Conservation (phyloP, 2,888 invertebrate species). For the Drosophila aldrichi region DNA sequence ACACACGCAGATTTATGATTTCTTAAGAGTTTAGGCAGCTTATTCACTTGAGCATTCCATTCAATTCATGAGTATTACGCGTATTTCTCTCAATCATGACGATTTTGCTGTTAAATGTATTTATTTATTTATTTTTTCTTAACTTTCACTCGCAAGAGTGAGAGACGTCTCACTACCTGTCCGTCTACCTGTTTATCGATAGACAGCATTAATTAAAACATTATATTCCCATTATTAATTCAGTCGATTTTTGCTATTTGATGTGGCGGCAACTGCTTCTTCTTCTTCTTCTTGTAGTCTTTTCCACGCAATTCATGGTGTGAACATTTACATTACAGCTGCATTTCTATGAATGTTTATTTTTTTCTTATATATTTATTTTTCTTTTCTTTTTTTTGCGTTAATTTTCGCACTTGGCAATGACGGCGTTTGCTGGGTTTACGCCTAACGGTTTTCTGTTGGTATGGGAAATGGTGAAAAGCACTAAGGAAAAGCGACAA, state of each 20-base stretch:
- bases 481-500: slow-evolving; percentile 41
- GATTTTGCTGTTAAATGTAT: slow-evolving; percentile 43
- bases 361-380: too few relatives aligned
- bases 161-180: slow-evolving; percentile 5
- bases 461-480: slow-evolving; percentile 49
- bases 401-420: slow-evolving; percentile 58
- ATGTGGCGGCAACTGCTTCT: slow-evolving; percentile 16
- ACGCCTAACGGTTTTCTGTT: slow-evolving; percentile 36
- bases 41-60: slow-evolving; percentile 48
- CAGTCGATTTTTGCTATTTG: slow-evolving; percentile 46
- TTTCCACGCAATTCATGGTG: slow-evolving; percentile 30
- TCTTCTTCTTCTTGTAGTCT: neutral
- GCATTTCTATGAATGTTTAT: slow-evolving; percentile 27
- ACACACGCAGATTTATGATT: slow-evolving; percentile 9
- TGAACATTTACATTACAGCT: slow-evolving; percentile 29
- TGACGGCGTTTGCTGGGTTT: slow-evolving; percentile 48
- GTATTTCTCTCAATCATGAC: slow-evolving; percentile 40
- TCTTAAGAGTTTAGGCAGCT: slow-evolving; percentile 40
- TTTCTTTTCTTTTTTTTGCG: slow-evolving; percentile 6
- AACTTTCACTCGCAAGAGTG: slow-evolving; percentile 60
- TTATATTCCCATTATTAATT: slow-evolving; percentile 77
- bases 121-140: slow-evolving; percentile 30
- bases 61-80: slow-evolving; percentile 51
- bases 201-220: slow-evolving; percentile 75
- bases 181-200: slow-evolving; percentile 46